phyloP scores from a whole-genome alignment of 2,113 vertebrate species.

The Neodontobutis hainanensis region DNA sequence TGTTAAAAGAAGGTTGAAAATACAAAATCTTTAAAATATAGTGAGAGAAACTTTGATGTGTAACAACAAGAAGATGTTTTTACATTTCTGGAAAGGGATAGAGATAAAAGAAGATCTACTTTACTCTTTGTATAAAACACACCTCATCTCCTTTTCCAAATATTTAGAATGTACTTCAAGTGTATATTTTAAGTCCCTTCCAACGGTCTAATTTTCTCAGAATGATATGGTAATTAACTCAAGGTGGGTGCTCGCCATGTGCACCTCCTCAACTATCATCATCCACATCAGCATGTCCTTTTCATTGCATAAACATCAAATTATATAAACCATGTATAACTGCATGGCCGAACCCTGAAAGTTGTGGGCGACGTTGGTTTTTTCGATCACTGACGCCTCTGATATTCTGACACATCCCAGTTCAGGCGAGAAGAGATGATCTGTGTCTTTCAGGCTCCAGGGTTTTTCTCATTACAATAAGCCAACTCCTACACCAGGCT shows the following conservation, averaged over 20 bases:
- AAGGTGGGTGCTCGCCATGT: constrained; percentile 40
- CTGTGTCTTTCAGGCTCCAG: constrained; percentile 61
- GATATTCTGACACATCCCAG: constrained; percentile 70
- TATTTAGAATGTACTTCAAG: constrained; percentile 55
- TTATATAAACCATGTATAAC: constrained; percentile 67
- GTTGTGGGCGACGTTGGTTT: constrained; percentile 70
- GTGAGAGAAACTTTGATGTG: constrained; percentile 26
- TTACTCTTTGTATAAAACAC: constrained; percentile 24
- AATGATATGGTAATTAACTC: constrained; percentile 55
- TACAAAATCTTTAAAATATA: constrained; percentile 42
- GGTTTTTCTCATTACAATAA: constrained; percentile 64
- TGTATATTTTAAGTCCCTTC: constrained; percentile 40
- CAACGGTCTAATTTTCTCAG: constrained; percentile 47
- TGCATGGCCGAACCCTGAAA: constrained; percentile 41
- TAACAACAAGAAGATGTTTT: constrained; percentile 20
- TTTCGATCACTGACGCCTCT: constrained; percentile 72
- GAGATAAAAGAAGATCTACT: background rate
- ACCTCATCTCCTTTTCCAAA: constrained; percentile 52
- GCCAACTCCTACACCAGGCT: constrained; percentile 63
- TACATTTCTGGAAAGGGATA: background rate
- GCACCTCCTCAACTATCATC: constrained; percentile 41
- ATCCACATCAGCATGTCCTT: constrained; percentile 47
- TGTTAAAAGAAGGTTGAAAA: background rate
- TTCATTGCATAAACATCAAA: constrained; percentile 70
- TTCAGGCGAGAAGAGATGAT: constrained; percentile 73